Percentiles rank a stretch among this genome's conserved stretches.
These are phyloP conservation scores for Euplexia lucipara DNA, from an alignment of 2,888 invertebrate genomes.

Conservation along the genomic window DNA sequence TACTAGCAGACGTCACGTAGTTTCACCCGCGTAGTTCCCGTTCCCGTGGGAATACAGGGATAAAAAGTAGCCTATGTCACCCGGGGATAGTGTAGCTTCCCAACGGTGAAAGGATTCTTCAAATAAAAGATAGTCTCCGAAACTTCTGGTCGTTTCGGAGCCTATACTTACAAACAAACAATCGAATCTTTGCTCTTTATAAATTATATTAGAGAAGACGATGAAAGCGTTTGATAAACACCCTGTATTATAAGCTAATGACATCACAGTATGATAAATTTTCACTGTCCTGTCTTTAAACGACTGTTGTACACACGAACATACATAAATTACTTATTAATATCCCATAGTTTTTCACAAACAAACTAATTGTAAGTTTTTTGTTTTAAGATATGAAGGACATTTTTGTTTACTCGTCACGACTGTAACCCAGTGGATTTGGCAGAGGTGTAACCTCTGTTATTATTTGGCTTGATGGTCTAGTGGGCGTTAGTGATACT, in stretches of 20 bases:
- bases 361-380: slow-evolving; percentile 40
- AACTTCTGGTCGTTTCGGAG: too few relatives aligned
- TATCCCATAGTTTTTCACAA: slow-evolving; percentile 32
- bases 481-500: too few relatives aligned
- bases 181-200: too few relatives aligned
- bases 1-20: too few relatives aligned
- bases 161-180: too few relatives aligned
- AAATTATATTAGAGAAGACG: background rate
- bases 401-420: slow-evolving; percentile 46
- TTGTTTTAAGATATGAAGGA: slow-evolving; percentile 40
- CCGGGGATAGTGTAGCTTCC: too few relatives aligned
- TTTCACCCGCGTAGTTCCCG: too few relatives aligned
- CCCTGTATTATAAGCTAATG: slow-evolving; percentile 54
- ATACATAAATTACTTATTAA: slow-evolving; percentile 56
- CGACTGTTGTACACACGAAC: slow-evolving; percentile 52
- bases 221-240: slow-evolving; percentile 15
- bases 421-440: background rate
- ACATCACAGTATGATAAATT: slow-evolving; percentile 60
- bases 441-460: background rate
- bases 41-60: too few relatives aligned
- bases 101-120: too few relatives aligned
- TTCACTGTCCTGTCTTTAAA: slow-evolving; percentile 51
- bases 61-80: too few relatives aligned
- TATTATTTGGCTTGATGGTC: too few relatives aligned
- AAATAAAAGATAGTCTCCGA: too few relatives aligned